Base-by-base conservation (phyloP, 2,888 invertebrate genomes). In the Volucella inflata region DNA sequence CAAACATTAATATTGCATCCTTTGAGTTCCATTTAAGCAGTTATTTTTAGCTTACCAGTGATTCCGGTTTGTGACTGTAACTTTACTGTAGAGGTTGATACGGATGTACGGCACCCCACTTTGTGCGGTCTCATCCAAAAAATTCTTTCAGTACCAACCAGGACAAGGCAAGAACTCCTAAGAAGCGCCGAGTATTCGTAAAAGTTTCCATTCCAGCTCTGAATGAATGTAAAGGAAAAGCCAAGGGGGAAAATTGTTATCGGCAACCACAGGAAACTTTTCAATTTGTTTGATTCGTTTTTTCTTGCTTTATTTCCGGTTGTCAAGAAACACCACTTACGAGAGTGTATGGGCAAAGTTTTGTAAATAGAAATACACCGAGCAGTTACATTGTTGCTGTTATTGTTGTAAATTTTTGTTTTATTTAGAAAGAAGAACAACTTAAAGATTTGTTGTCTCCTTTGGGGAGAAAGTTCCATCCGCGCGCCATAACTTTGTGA, bases 261-360 rank as follows among this genome's bases (percentile, higher is more conserved):
- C 84, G 75, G 55, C 53, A 79, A 84, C 80, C 84, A 71, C 75
- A 84, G 80, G 40, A 80, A 84, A 84, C 84, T 84, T 84, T 84
- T 84, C 84, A 84, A 84, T 84, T 79, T 84, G 79, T 84, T 75
- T 65, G 65, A 80, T 80, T 80, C 48, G 44, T 64, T 40, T 53
- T 21, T 59, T 78, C 30, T 55, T 53, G 60, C 9, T 50, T 57
- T 67, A 36, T 64, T 21, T 62, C 17, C 16, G 16, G 53, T 78
- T 74, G 42, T 75, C 50, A 84, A 79, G 75, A 82, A 82, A 71
- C 82, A 77, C 71, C 77, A 72, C 67, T 70, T 64, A 67, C 65
- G 60, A 60, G 30, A 30, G 57, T 68, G 44, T 72, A 67, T 80
- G 75, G 70, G 65, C 10, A 75, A 84, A 84, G 84, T 84, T 79